Base-by-base conservation (phyloP, 2,113 vertebrate genomes). In the Oxyura jamaicensis region DNA sequence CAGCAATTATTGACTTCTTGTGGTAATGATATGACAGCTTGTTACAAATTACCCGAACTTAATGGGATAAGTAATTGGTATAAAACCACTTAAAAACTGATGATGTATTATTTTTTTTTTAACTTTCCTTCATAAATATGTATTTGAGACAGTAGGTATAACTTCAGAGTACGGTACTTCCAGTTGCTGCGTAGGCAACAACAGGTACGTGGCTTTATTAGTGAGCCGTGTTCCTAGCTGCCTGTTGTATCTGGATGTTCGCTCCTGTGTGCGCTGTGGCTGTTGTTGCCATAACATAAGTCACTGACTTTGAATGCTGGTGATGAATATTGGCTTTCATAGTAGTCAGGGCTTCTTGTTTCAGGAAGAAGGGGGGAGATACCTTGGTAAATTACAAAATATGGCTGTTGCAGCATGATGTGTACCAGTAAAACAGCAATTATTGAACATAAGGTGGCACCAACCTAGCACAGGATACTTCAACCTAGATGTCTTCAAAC, bases 1-100 rank as follows among this genome's bases (percentile, higher is more conserved):
- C 75, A 96, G 90, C 75, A 95, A 83, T 87, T 97, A 97, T 76
- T 97, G 95, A 96, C 93, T 97, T 93, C 66, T 14, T 90, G 73
- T 92, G 65, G 94, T 97, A 96, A 96, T 96, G 79, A 88, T 93
- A 95, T 89, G 84, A 89, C 84, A 94, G 50, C 79, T 94, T 94
- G 74, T 91, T 97, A 96, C 80, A 88, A 62, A 95, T 97, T 95
- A 96, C 91, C 25, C 75, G 88, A 91, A 92, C 93, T 95, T 97
- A 97, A 96, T 96, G 93, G 80, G 68, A 88, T 96, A 96, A 97
- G 88, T 91, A 93, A 86, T 76, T 95, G 72, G 75, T 81, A 69
- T 87, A 76, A 93, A 96, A 90, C 56, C 79, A 83, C 83, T 92
- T 76, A 65, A 81, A 94, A 93, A 83, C 23, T 65, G 76, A 87